Conservation (phyloP, 2,113 vertebrate genomes). For the Microcebus murinus region DNA sequence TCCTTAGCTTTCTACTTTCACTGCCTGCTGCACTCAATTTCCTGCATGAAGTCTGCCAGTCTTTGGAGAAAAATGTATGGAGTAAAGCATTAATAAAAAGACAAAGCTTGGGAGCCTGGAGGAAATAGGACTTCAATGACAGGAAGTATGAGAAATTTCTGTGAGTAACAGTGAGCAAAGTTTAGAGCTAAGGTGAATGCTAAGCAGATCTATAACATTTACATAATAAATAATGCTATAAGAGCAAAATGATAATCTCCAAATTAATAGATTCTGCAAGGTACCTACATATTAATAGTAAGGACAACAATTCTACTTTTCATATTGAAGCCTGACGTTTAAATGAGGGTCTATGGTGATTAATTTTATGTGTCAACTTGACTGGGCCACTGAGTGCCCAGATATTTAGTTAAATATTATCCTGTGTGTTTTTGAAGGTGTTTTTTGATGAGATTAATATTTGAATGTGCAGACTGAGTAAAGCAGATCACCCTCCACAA, state of each 20-base stretch:
- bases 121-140: constrained; percentile 3
- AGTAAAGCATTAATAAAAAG: neutral
- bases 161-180: neutral
- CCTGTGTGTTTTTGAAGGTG: neutral
- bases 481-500: neutral
- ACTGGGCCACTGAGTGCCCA: neutral
- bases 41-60: constrained; percentile 2
- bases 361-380: neutral
- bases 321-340: neutral
- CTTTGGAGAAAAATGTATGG: neutral
- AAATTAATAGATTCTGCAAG: neutral
- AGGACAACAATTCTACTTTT: neutral
- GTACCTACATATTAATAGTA: neutral
- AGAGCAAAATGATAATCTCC: constrained; percentile 22
- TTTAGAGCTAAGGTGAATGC: constrained; percentile 24
- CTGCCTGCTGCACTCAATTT: neutral
- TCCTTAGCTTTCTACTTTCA: constrained; percentile 23
- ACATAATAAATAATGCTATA: neutral
- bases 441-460: neutral
- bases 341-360: neutral
- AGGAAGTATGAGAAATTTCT: constrained; percentile 4
- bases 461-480: neutral
- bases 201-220: constrained; percentile 15
- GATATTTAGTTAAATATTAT: neutral
- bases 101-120: neutral